Conservation (phyloP, 2,113 vertebrate species). For the Callocephalon fimbriatum region DNA sequence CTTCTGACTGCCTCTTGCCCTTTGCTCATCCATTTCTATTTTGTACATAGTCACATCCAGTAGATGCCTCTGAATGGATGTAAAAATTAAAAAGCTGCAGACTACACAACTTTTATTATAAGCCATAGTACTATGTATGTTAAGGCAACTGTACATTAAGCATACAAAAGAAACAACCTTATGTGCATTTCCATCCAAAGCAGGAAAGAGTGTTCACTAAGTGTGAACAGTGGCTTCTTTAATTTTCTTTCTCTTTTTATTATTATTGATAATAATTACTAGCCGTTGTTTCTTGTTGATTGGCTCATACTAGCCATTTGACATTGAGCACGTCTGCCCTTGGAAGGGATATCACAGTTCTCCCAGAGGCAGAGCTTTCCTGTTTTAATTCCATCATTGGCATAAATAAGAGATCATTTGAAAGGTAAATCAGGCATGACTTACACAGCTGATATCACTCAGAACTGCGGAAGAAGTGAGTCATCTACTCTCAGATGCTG, state of each 20-base stretch:
- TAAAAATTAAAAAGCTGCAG: slow-evolving; percentile 75
- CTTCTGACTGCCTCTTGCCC: neutral
- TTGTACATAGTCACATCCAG: slow-evolving; percentile 70
- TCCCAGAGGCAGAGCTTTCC: neutral
- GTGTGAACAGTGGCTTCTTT: slow-evolving; percentile 3
- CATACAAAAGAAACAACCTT: slow-evolving; percentile 36
- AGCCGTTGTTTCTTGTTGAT: neutral
- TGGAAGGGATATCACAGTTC: neutral
- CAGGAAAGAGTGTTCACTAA: slow-evolving; percentile 23
- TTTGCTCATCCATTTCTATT: slow-evolving; percentile 41
- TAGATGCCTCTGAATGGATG: slow-evolving; percentile 73
- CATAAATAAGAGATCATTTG: slow-evolving; percentile 39
- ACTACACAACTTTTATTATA: slow-evolving; percentile 78
- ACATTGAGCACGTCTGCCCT: neutral
- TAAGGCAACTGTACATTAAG: slow-evolving; percentile 55
- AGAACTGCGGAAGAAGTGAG: neutral
- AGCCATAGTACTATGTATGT: slow-evolving; percentile 81
- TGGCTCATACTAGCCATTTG: neutral
- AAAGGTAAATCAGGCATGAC: slow-evolving; percentile 22
- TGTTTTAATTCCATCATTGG: neutral
- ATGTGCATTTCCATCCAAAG: slow-evolving; percentile 8
- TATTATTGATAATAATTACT: neutral
- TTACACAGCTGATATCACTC: neutral
- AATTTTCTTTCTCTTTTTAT: neutral
- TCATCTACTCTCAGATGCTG: neutral